Base-by-base conservation (phyloP, 2,113 vertebrate genomes). In the Pituophis catenifer region DNA sequence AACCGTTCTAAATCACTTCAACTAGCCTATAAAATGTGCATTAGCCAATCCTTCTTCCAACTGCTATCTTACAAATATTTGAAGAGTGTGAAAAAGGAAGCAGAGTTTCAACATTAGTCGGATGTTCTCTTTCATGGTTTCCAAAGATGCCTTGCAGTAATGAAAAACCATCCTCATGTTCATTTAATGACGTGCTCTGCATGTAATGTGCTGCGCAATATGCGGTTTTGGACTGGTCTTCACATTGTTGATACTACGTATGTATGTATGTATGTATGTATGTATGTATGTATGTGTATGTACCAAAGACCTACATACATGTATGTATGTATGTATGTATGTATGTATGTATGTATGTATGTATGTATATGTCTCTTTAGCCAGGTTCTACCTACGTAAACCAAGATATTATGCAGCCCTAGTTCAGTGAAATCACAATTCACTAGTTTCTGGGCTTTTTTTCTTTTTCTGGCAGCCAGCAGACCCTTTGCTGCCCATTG, bases 191-290 rank as follows among this genome's bases (percentile, higher is more conserved):
- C 65, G 93, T 91, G 62, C 90, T 92, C 89, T 91, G 38, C 33
- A 54, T 29, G 23, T 50, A 95, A 93, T 26, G 26, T 38, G 53
- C 81, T 89, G 92, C 90, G 95, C 97, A 96, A 95, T 85, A 94
- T 19, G 86, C 7, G 89, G 90, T 96, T 95, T 94, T 48, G 95
- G 81, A 96, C 91, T 92, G 59, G 93, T 93, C 94, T 89, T 88
- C 92, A 62, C 59, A 86, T 6, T 96, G 89, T 95, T 97, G 92
- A 95, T 88, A 95, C 70, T 97, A 1, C 26, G 17, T 55, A 13
- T 19, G 17, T 19, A 13, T 55, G 55, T 50, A 48, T 48, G 44
- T 48, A 48, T 48, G 44, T 48, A 48, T 48, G 44, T 48, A 48
- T 48, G 44, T 44, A 44, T 44, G 44, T 44, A 44, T 44, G 44